Evolutionary conservation across 2,888 invertebrate species (phyloP).

Genomic region (Minunthozetes semirufus): DNA sequence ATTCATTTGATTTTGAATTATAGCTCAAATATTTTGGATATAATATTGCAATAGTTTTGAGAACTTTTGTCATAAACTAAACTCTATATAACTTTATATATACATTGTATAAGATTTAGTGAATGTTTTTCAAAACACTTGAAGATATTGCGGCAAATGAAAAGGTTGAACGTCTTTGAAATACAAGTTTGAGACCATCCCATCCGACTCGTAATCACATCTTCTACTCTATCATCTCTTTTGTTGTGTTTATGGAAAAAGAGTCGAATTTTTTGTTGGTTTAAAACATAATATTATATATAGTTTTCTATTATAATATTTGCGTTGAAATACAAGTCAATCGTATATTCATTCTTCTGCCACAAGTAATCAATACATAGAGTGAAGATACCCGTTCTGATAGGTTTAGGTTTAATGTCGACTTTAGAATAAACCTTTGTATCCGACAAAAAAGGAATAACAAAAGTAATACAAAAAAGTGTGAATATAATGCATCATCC

Average conservation of each 20-base stretch:
- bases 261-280: not conserved
- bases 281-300: slow-evolving; percentile 1
- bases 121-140: not conserved
- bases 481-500: slow-evolving; percentile 1
- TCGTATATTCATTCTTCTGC: not conserved
- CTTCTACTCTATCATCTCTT: slow-evolving; percentile 17
- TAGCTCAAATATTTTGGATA: not conserved
- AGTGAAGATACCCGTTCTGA: slow-evolving; percentile 27
- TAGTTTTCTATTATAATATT: not conserved
- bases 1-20: not conserved
- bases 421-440: slow-evolving; percentile 29
- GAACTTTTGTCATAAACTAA: slow-evolving; percentile 4
- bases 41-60: not conserved
- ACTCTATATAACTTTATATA: slow-evolving; percentile 7
- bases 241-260: slow-evolving; percentile 19
- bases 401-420: slow-evolving; percentile 29
- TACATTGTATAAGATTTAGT: not conserved
- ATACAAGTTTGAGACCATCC: slow-evolving; percentile 6
- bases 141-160: not conserved
- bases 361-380: slow-evolving; percentile 26
- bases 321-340: not conserved
- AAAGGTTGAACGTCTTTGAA: slow-evolving; percentile 15
- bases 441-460: slow-evolving; percentile 9
- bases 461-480: slow-evolving; percentile 5
- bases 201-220: slow-evolving; percentile 9